These are phyloP conservation scores for Drosophila ezoana DNA, from an alignment of 2,888 invertebrate species.

Conservation along the genomic window DNA sequence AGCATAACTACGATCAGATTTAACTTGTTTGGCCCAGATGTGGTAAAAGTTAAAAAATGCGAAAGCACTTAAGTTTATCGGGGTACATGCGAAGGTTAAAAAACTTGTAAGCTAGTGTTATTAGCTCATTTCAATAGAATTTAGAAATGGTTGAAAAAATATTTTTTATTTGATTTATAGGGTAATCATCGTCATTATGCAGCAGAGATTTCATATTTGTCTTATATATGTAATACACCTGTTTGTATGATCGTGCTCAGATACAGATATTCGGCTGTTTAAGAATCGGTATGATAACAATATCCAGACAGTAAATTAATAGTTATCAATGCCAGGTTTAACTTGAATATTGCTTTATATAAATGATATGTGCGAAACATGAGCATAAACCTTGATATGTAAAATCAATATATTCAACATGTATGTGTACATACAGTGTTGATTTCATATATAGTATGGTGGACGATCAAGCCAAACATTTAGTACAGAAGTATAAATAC, in stretches of 20 bases:
- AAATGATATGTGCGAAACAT: slow-evolving; percentile 24
- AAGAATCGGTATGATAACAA: not conserved
- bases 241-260: slow-evolving; percentile 1
- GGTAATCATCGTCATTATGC: not conserved
- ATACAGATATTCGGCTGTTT: not conserved
- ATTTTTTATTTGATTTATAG: not conserved
- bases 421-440: slow-evolving; percentile 3
- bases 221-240: not conserved
- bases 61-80: no score
- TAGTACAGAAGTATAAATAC: slow-evolving; percentile 1
- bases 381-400: not conserved
- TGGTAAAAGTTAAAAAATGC: no score
- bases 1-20: no score
- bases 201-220: not conserved
- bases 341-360: not conserved
- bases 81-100: no score
- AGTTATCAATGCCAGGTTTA: slow-evolving; percentile 9
- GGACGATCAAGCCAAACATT: slow-evolving; percentile 23
- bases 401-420: not conserved
- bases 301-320: not conserved
- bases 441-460: not conserved
- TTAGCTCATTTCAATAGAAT: not conserved
- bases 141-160: not conserved
- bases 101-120: not conserved
- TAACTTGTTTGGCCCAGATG: no score